Conservation (phyloP, 2,113 vertebrate species). For the Caloenas nicobarica region DNA sequence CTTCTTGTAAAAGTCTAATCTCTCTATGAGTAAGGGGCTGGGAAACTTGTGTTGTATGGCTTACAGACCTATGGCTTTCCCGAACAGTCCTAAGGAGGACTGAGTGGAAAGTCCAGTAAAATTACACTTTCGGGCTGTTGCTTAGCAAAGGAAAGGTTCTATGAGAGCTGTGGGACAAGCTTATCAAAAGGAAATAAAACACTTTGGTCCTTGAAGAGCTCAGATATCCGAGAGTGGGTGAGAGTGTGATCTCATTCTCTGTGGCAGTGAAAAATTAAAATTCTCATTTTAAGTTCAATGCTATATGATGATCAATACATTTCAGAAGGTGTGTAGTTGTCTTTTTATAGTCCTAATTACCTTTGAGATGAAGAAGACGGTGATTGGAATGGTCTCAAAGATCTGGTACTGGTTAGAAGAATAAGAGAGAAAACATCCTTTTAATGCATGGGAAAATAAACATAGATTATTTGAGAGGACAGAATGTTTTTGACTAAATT, state of each 20-base stretch:
- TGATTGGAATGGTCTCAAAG: background rate
- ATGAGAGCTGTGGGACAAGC: conserved; percentile 18
- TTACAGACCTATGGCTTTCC: background rate
- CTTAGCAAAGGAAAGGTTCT: conserved; percentile 19
- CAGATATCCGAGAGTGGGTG: background rate
- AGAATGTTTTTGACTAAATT: background rate
- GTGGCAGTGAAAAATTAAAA: background rate
- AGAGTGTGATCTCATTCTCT: background rate
- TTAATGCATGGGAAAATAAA: background rate
- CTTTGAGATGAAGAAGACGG: background rate
- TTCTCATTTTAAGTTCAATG: background rate
- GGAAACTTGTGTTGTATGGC: background rate
- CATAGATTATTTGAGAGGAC: background rate
- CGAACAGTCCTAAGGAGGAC: background rate
- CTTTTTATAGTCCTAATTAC: background rate
- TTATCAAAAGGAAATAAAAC: conserved; percentile 57
- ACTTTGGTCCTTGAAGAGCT: conserved; percentile 14
- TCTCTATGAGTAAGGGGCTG: background rate
- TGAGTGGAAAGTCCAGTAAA: conserved; percentile 18
- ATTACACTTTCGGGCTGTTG: background rate
- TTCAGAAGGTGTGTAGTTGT: background rate
- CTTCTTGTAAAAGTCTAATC: conserved; percentile 52
- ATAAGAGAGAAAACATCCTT: background rate
- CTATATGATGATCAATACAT: background rate
- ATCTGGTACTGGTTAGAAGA: background rate